These are phyloP conservation scores for Leptodirus hochenwartii DNA, from an alignment of 2,888 invertebrate genomes.

Conservation along the genomic window DNA sequence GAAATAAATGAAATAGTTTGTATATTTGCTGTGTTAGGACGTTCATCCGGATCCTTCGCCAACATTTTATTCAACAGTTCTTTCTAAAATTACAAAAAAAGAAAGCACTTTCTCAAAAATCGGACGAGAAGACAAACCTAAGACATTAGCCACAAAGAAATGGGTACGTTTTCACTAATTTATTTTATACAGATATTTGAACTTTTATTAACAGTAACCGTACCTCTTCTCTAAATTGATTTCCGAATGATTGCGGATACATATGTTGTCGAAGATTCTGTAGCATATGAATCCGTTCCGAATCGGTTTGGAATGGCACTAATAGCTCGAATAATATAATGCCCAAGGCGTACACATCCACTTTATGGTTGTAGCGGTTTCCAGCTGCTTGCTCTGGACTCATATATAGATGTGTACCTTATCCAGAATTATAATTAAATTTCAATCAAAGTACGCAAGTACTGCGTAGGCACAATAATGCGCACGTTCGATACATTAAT, in stretches of 20 bases:
- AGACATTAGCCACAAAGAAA: slow-evolving; percentile 2
- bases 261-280: slow-evolving; percentile 41
- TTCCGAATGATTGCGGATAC: slow-evolving; percentile 51
- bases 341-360: slow-evolving; percentile 89
- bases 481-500: too few relatives aligned
- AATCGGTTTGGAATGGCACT: slow-evolving; percentile 75
- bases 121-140: too few relatives aligned
- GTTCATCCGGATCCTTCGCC: slow-evolving; percentile 45
- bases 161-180: slow-evolving; percentile 1
- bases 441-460: slow-evolving; percentile 1
- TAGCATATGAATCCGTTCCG: slow-evolving; percentile 64
- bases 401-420: slow-evolving; percentile 92
- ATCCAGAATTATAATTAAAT: too few relatives aligned
- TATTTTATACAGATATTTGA: slow-evolving; percentile 5
- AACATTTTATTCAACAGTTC: slow-evolving; percentile 61
- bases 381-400: slow-evolving; percentile 83
- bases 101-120: slow-evolving; percentile 10
- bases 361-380: slow-evolving; percentile 68
- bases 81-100: slow-evolving; percentile 32
- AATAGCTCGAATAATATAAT: slow-evolving; percentile 86
- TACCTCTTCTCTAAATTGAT: slow-evolving; percentile 53
- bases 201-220: too few relatives aligned
- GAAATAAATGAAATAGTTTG: not conserved
- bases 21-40: slow-evolving; percentile 46
- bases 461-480: too few relatives aligned